phyloP scores from a whole-genome alignment of 2,888 invertebrate species.

The Tupiocoris notatus region DNA sequence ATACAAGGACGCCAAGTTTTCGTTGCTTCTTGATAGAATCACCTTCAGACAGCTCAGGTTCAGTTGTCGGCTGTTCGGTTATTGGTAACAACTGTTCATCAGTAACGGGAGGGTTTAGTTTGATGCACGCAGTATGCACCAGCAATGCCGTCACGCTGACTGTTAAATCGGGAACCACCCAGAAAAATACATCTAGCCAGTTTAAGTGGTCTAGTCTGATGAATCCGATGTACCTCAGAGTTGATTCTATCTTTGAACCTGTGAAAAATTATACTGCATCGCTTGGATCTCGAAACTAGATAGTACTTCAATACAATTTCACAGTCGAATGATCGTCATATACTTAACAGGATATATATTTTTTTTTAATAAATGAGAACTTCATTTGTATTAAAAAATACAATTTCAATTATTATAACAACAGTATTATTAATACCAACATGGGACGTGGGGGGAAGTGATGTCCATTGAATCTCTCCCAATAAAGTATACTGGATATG shows the following conservation, averaged over 20 bases:
- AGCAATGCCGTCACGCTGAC: conserved; percentile 59
- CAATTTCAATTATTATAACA: no score
- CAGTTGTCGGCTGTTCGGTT: conserved; percentile 25
- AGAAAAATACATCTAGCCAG: conserved; percentile 63
- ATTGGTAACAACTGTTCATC: conserved; percentile 47
- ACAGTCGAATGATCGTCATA: no score
- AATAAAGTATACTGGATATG: no score
- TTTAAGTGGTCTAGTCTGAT: conserved; percentile 62
- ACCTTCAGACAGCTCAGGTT: conserved; percentile 37
- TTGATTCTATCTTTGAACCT: conserved; percentile 61
- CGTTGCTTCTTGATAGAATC: conserved; percentile 42
- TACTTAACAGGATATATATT: no score
- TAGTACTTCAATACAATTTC: no score
- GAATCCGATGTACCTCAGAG: conserved; percentile 69
- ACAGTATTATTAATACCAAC: no score
- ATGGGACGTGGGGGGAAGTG: no score
- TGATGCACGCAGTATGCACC: conserved; percentile 58
- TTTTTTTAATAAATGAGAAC: no score
- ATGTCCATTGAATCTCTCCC: no score
- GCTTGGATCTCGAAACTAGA: not conserved
- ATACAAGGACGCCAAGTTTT: conserved; percentile 50
- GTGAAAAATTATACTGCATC: conserved; percentile 21
- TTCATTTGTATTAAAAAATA: no score
- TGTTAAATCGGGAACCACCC: conserved; percentile 75
- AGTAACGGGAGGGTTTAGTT: conserved; percentile 46